Base-by-base conservation (phyloP, 92 coral and sea anemone genomes). In the Porites divaricata region DNA sequence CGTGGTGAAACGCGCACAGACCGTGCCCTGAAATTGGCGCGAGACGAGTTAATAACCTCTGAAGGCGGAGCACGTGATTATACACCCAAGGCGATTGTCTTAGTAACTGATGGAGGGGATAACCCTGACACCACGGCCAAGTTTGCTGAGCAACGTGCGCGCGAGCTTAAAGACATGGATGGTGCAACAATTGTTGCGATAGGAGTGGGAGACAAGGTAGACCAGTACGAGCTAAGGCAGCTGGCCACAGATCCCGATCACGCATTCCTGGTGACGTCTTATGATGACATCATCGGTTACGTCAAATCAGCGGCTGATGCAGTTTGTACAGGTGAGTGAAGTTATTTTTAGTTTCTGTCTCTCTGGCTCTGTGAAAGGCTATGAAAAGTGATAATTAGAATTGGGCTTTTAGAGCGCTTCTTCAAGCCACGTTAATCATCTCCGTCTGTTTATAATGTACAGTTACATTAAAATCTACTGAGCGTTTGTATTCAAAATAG, bases 211-310 rank as follows among this genome's bases (percentile, higher is more conserved):
- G 85, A 91, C 52, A 83, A 79, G 72, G 95, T 95, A 7, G 95
- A 97, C 76, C 91, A 89, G 72, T 92, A 92, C 69, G 99, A 93
- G 71, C 86, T 97, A 56, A 90, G 96, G 52, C 96, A 95, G 74
- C 83, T 97, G 12, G 97, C 98, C 8, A 90, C 98, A 10, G 95
- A 95, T 67, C 99, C 99, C 26, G 97, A 97, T 77, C 99, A 91
- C 78, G 99, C 99, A 56, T 92, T 95, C 64, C 76, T 97, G 75
- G 99, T 93, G 35, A 83, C 86, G 22, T 75, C 92, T 16, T 91
- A 92, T 63, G 99, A 97, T 62, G 98, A 97, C 80, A 87, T 92
- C 84, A 90, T 90, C n/a, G 95, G 92, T 26, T 97, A 88, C 67
- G 93, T 95, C 28, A 90, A 95, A 81, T 83, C 93, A 12, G 91